phyloP scores from a whole-genome alignment of 2,888 invertebrate genomes.

The Apomyelois bistriatella region DNA sequence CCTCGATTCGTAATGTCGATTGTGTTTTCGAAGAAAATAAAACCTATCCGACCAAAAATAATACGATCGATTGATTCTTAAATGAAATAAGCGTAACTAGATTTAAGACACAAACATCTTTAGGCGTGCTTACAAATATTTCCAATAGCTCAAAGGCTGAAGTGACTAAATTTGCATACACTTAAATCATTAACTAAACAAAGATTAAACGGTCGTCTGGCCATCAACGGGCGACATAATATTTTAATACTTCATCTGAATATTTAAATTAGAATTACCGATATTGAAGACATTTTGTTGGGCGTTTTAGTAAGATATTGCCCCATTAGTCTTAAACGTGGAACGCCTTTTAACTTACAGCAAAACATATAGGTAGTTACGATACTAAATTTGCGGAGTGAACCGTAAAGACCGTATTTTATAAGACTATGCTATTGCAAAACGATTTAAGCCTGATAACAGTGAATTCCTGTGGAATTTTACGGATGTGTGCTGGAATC shows the following conservation, averaged over 20 bases:
- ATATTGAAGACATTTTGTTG: slow-evolving; percentile 30
- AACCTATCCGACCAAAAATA: not conserved
- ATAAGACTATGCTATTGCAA: no score
- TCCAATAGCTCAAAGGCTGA: slow-evolving; percentile 5
- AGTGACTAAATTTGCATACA: slow-evolving; percentile 5
- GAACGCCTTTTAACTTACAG: no score
- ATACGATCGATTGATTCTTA: not conserved
- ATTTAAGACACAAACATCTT: slow-evolving; percentile 1
- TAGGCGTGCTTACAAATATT: slow-evolving; percentile 1
- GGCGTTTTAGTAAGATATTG: slow-evolving; percentile 21
- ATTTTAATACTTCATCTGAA: slow-evolving; percentile 56
- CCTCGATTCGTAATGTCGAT: not conserved
- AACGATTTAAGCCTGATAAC: no score
- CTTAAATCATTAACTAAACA: slow-evolving; percentile 31
- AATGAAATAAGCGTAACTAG: not conserved
- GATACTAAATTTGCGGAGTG: no score
- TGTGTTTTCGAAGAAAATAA: not conserved
- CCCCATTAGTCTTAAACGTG: not conserved
- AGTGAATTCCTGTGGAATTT: no score
- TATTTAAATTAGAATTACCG: slow-evolving; percentile 62
- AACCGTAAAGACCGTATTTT: no score
- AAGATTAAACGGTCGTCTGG: slow-evolving; percentile 36
- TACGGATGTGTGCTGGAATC: no score
- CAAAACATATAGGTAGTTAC: no score
- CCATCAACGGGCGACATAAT: slow-evolving; percentile 40